Conservation (phyloP, 2,113 vertebrate genomes). For the Thomomys bottae region DNA sequence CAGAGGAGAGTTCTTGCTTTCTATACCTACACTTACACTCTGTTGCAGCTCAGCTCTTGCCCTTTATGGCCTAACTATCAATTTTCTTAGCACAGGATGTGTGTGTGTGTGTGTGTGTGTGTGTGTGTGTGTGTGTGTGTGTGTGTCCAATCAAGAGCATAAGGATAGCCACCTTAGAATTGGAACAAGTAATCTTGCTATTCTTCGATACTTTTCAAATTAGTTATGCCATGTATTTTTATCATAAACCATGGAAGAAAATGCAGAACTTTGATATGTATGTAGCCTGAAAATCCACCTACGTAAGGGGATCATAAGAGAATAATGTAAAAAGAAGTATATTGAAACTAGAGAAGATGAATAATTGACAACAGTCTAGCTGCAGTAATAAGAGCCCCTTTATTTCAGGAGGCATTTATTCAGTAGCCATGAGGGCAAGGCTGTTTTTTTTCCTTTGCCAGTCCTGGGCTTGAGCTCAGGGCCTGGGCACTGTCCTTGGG, state of each 20-base stretch:
- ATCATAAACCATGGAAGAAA: not conserved
- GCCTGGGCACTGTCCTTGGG: too few relatives aligned
- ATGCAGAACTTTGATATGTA: not conserved
- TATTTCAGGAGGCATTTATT: slow-evolving; percentile 5
- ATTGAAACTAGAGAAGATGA: not conserved
- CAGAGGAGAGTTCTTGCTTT: not conserved
- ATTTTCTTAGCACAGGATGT: not conserved
- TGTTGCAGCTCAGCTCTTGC: not conserved
- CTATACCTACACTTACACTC: not conserved
- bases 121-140: not conserved
- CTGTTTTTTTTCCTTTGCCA: too few relatives aligned
- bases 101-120: not conserved
- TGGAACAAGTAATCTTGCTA: not conserved
- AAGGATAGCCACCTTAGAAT: not conserved
- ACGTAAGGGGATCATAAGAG: slow-evolving; percentile 28
- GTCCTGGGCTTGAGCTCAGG: too few relatives aligned
- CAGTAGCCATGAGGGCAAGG: not conserved
- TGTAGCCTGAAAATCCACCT: not conserved
- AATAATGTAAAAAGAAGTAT: slow-evolving; percentile 10
- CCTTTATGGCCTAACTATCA: not conserved
- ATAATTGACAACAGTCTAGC: not conserved
- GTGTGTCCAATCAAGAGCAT: not conserved
- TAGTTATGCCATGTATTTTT: not conserved
- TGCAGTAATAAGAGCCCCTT: slow-evolving; percentile 6
- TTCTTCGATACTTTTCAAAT: slow-evolving; percentile 32